phyloP scores from a whole-genome alignment of 2,888 invertebrate genomes.

The Notodonta dromedarius region DNA sequence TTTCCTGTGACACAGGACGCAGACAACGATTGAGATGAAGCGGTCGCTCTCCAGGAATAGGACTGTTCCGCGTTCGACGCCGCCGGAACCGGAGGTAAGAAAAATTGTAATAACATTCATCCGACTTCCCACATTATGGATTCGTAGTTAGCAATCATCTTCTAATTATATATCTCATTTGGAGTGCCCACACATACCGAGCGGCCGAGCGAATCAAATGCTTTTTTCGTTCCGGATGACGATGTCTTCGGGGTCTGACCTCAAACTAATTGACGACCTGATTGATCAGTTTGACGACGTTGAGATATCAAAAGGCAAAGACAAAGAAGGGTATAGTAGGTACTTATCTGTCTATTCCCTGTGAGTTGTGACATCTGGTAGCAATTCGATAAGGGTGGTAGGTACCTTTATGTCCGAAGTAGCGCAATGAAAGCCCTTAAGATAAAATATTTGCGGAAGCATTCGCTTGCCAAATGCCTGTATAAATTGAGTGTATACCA shows the following conservation, averaged over 20 bases:
- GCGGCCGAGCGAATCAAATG: too few relatives aligned
- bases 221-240: too few relatives aligned
- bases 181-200: too few relatives aligned
- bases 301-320: too few relatives aligned
- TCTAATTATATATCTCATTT: too few relatives aligned
- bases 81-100: slow-evolving; percentile 56
- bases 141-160: slow-evolving; percentile 24
- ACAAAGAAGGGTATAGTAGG: too few relatives aligned
- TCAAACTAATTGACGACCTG: too few relatives aligned
- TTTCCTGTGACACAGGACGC: slow-evolving; percentile 81
- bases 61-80: slow-evolving; percentile 52
- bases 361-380: too few relatives aligned
- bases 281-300: too few relatives aligned
- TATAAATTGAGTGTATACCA: slow-evolving; percentile 69
- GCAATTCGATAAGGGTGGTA: too few relatives aligned
- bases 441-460: slow-evolving; percentile 42
- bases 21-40: slow-evolving; percentile 68
- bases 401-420: slow-evolving; percentile 10
- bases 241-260: too few relatives aligned
- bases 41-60: slow-evolving; percentile 60
- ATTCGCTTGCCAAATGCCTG: slow-evolving; percentile 41
- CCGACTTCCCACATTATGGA: slow-evolving; percentile 43
- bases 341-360: too few relatives aligned
- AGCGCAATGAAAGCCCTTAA: slow-evolving; percentile 33
- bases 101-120: slow-evolving; percentile 56